Evolutionary conservation across 2,888 invertebrate genomes (phyloP).

Genomic region (Labia minor): DNA sequence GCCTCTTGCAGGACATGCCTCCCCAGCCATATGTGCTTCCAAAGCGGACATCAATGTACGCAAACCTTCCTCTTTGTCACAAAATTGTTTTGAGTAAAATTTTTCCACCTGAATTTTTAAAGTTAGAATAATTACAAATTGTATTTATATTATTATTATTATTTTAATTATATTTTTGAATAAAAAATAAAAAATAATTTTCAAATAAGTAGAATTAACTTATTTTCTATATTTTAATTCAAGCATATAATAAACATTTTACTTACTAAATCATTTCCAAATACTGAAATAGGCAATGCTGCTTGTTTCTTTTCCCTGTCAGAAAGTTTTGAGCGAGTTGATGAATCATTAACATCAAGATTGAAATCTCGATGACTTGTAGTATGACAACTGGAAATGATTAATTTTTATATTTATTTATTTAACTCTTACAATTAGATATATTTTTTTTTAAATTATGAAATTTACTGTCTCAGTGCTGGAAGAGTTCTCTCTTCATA

Average conservation of each 20-base stretch:
- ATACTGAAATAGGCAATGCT: constrained; percentile 78
- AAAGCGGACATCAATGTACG: constrained; percentile 51
- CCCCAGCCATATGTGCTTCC: constrained; percentile 29
- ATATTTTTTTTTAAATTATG: constrained; percentile 13
- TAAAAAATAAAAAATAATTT: too few relatives aligned
- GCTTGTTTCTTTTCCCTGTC: constrained; percentile 80
- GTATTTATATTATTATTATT: too few relatives aligned
- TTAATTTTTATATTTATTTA: not conserved
- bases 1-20: constrained; percentile 19
- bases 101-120: constrained; percentile 66
- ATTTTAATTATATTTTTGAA: too few relatives aligned
- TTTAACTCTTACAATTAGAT: constrained; percentile 22
- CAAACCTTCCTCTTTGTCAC: constrained; percentile 82
- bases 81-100: constrained; percentile 80
- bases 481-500: constrained; percentile 80
- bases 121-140: constrained; percentile 19
- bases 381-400: constrained; percentile 18
- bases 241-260: too few relatives aligned
- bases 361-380: constrained; percentile 18
- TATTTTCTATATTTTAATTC: too few relatives aligned
- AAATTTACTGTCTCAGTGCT: constrained; percentile 68
- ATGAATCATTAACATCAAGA: constrained; percentile 14
- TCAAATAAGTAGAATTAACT: too few relatives aligned
- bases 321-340: constrained; percentile 45
- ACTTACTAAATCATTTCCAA: constrained; percentile 74